Evolutionary conservation across 2,797 vertebrate genomes (phyloP).

Genomic region (Sphaeramia orbicularis): DNA sequence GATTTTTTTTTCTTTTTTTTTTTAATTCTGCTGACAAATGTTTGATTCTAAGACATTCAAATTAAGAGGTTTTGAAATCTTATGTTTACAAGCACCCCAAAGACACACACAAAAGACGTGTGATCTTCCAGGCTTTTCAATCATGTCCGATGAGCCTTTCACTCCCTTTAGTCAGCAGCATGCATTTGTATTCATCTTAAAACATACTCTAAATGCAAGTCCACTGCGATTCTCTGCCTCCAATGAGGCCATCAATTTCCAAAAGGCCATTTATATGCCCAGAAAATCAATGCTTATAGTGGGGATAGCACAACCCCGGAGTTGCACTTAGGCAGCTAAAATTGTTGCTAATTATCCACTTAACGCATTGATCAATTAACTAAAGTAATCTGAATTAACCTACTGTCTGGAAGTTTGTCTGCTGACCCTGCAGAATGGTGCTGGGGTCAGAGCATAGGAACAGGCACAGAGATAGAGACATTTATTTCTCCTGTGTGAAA

Average conservation of each 20-base stretch:
- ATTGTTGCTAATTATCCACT: conserved; percentile 90
- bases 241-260: conserved; percentile 86
- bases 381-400: conserved; percentile 90
- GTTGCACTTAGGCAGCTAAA: conserved; percentile 88
- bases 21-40: conserved; percentile 43
- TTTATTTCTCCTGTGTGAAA: conserved; percentile 73
- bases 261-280: conserved; percentile 89
- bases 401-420: conserved; percentile 89
- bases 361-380: conserved; percentile 90
- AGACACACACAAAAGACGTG: conserved; percentile 41
- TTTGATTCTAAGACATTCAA: conserved; percentile 40
- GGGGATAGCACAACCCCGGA: conserved; percentile 83
- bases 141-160: conserved; percentile 75
- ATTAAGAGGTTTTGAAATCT: conserved; percentile 74
- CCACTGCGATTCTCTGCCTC: conserved; percentile 78
- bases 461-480: conserved; percentile 64
- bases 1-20: background rate
- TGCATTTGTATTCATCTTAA: conserved; percentile 86
- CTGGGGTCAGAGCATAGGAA: conserved; percentile 78
- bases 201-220: conserved; percentile 86
- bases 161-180: conserved; percentile 65
- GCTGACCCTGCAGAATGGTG: conserved; percentile 86
- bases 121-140: conserved; percentile 71
- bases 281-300: conserved; percentile 88
- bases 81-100: conserved; percentile 56